Evolutionary conservation across 2,113 vertebrate species (phyloP).

Genomic region (Neofelis nebulosa): DNA sequence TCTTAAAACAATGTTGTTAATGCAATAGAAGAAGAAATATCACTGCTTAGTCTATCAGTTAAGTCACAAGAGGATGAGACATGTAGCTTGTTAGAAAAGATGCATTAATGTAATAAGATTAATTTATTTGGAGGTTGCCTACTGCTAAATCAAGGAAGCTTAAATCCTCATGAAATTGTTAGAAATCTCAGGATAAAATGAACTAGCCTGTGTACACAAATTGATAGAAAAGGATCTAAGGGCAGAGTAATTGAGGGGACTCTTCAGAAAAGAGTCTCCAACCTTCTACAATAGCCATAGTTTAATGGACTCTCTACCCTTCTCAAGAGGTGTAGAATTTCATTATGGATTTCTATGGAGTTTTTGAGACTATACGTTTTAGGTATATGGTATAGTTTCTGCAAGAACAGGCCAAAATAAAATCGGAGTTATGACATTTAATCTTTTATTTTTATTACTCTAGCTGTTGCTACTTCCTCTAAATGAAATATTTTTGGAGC

Average conservation of each 20-base stretch:
- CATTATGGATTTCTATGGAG: background rate
- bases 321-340: background rate
- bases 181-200: background rate
- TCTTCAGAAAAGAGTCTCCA: background rate
- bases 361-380: background rate
- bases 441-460: background rate
- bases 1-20: background rate
- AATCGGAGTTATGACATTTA: background rate
- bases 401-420: background rate
- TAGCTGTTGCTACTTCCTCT: background rate
- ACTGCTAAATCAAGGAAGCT: slow-evolving; percentile 27
- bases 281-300: background rate
- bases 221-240: background rate
- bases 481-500: background rate
- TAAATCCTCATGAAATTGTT: background rate
- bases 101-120: slow-evolving; percentile 22
- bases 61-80: background rate
- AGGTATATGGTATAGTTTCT: background rate
- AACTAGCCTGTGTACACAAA: background rate
- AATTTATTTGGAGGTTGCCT: slow-evolving; percentile 35
- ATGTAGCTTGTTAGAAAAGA: background rate
- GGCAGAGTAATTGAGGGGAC: background rate
- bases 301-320: background rate
- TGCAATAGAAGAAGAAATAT: background rate
- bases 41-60: background rate